phyloP scores from a whole-genome alignment of 2,797 vertebrate species.

The Clarias laeviceps region DNA sequence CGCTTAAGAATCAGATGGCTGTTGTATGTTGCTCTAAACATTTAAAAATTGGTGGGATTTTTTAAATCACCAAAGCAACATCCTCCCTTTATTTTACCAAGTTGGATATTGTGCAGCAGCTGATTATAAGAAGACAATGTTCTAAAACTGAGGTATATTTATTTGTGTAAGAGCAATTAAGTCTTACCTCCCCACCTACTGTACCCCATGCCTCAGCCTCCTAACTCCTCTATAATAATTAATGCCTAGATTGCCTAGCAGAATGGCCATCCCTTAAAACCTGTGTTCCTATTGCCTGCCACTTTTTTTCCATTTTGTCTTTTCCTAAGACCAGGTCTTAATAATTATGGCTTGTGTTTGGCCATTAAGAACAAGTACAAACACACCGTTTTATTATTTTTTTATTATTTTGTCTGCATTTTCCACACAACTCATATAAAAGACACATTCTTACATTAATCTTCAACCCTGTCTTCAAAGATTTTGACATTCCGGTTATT shows the following conservation, averaged over 20 bases:
- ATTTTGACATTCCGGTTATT: no score
- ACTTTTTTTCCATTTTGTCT: not conserved
- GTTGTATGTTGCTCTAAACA: constrained; percentile 35
- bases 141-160: constrained; percentile 43
- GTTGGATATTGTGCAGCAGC: constrained; percentile 32
- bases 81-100: not conserved
- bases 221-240: constrained; percentile 61
- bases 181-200: not conserved
- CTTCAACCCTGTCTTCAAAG: no score
- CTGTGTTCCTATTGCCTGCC: not conserved
- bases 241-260: constrained; percentile 67
- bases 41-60: constrained; percentile 17
- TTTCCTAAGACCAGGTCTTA: not conserved
- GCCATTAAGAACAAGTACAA: not conserved
- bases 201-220: no score
- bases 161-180: constrained; percentile 42
- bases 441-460: no score
- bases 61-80: constrained; percentile 18
- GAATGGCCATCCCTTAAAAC: constrained; percentile 37
- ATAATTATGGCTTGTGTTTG: not conserved
- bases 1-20: constrained; percentile 53
- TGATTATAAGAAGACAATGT: constrained; percentile 30
- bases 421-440: not conserved
- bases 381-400: not conserved
- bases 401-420: not conserved